Conservation (phyloP, 1,140 invertebrate species). For the Bombus haemorrhoidalis region DNA sequence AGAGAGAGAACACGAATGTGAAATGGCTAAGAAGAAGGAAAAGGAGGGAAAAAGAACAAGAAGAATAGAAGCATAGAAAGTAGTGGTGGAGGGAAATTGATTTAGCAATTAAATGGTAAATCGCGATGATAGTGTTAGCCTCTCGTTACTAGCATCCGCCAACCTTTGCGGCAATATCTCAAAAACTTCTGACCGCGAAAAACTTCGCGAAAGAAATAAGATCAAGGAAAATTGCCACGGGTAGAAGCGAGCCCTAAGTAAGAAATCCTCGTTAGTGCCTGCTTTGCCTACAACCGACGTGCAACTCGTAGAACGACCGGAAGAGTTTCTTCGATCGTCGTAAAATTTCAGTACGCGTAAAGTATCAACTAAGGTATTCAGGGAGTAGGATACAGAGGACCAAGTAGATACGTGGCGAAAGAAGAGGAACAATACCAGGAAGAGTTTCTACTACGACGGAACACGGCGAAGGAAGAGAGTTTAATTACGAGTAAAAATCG, state of each 20-base stretch:
- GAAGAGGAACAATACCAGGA: background rate
- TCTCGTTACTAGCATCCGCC: background rate
- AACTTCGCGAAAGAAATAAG: conserved; percentile 4
- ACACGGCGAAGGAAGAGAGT: conserved; percentile 45
- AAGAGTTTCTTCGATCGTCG: background rate
- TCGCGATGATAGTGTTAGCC: conserved; percentile 20
- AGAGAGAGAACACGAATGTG: no score
- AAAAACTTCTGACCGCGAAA: conserved; percentile 19
- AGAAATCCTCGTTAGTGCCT: conserved; percentile 30
- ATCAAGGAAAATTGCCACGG: background rate
- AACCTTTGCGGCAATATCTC: background rate
- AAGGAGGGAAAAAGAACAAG: background rate
- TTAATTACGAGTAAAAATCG: conserved; percentile 70
- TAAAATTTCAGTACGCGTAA: background rate
- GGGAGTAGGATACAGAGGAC: background rate
- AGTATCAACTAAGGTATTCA: background rate
- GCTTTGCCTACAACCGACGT: conserved; percentile 2
- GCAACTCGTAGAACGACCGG: background rate
- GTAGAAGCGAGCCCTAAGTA: background rate
- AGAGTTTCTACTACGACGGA: background rate
- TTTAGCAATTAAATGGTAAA: conserved; percentile 32
- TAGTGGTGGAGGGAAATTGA: background rate
- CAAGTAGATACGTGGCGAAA: background rate
- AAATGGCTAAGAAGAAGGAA: background rate
- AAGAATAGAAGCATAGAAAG: background rate